Conservation (phyloP, 2,888 invertebrate genomes). For the Microctonus aethiopoides region DNA sequence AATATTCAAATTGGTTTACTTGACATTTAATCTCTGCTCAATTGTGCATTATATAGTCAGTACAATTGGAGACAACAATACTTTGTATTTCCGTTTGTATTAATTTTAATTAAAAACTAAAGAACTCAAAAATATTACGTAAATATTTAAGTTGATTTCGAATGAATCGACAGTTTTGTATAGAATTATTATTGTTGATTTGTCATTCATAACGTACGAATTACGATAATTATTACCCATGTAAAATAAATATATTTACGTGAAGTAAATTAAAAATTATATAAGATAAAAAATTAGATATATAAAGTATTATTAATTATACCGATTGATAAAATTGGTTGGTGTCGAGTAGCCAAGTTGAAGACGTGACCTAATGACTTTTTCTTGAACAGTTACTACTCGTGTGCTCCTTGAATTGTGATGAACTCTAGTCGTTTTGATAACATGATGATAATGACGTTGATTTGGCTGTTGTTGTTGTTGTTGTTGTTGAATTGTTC, state of each 20-base stretch:
- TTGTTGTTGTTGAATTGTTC: conserved; percentile 28
- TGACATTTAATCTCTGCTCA: neutral
- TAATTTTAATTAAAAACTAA: neutral
- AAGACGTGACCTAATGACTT: conserved; percentile 63
- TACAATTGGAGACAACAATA: too few relatives aligned
- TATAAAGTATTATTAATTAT: conserved; percentile 28
- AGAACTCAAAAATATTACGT: neutral
- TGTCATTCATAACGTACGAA: neutral
- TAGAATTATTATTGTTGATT: neutral
- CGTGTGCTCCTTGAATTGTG: conserved; percentile 59
- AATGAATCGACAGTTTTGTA: conserved; percentile 15
- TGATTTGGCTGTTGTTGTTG: conserved; percentile 48
- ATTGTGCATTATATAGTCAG: neutral
- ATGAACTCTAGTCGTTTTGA: conserved; percentile 62
- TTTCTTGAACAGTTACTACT: conserved; percentile 65
- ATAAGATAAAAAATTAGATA: too few relatives aligned
- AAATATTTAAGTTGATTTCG: neutral
- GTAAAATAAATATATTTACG: too few relatives aligned
- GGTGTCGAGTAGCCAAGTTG: conserved; percentile 66
- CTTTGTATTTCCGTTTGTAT: neutral
- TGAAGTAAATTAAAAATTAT: too few relatives aligned
- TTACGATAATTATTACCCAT: neutral
- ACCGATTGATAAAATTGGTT: conserved; percentile 65
- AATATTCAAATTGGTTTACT: neutral
- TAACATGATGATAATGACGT: conserved; percentile 60